A percentile compares a stretch with the other conserved stretches of the same genome.
Conservation (phyloP, 2,113 vertebrate genomes). For the Sula dactylatra region DNA sequence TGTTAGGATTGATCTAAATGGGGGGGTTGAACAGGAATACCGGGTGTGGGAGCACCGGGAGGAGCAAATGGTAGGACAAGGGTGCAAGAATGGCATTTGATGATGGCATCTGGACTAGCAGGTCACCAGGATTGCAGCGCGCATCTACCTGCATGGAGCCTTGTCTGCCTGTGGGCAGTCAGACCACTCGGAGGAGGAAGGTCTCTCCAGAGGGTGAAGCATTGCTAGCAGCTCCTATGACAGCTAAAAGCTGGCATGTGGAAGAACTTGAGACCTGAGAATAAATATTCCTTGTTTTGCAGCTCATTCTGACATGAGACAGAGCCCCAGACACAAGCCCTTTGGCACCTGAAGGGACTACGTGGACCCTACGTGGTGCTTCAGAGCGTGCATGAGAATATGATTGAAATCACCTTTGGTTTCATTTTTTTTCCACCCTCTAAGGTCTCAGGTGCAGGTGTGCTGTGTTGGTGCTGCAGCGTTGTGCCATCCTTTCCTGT, state of each 20-base stretch:
- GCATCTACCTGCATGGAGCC: fast-evolving
- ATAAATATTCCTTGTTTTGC: not conserved
- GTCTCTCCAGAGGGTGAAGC: not conserved
- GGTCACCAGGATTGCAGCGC: not conserved
- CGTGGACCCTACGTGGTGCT: not conserved
- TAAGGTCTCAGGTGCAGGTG: not conserved
- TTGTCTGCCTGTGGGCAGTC: not conserved
- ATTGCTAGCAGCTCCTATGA: fast-evolving
- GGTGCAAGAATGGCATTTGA: not conserved
- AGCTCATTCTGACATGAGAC: not conserved
- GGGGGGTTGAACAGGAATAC: not conserved
- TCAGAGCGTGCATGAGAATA: not conserved
- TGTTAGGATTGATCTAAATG: not conserved
- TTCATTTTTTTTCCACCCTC: not conserved
- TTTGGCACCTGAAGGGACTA: not conserved
- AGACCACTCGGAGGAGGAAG: not conserved
- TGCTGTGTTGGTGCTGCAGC: not conserved
- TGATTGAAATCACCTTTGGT: not conserved
- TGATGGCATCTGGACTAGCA: not conserved
- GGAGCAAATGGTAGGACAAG: not conserved
- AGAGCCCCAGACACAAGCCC: not conserved
- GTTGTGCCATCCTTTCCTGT: not conserved
- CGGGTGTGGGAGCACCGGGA: not conserved
- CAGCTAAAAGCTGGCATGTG: not conserved
- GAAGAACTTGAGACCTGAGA: not conserved